phyloP scores from a whole-genome alignment of 2,113 vertebrate species.

The Odocoileus virginianus region DNA sequence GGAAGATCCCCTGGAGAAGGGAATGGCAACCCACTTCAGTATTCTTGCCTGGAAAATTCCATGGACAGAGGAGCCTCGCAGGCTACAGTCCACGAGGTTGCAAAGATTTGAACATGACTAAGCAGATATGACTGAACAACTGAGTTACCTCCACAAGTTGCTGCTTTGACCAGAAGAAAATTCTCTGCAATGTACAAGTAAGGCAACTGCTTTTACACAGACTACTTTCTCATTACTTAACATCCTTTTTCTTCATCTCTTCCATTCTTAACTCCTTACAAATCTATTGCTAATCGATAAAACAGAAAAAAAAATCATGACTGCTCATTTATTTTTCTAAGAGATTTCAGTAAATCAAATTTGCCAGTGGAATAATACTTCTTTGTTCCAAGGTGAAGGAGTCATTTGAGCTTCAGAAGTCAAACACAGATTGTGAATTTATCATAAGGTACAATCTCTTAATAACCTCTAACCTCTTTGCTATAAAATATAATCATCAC shows the following conservation, averaged over 20 bases:
- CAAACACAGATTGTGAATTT: background rate
- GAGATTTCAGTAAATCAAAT: background rate
- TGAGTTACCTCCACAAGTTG: background rate
- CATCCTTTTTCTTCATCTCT: background rate
- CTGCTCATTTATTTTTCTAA: constrained; percentile 12
- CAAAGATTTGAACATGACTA: background rate
- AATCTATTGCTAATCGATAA: background rate
- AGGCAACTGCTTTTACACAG: background rate
- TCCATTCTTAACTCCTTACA: background rate
- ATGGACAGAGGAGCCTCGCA: background rate
- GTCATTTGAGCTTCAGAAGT: background rate
- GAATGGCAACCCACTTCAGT: background rate
- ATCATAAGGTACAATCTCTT: background rate
- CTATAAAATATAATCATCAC: background rate
- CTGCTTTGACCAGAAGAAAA: background rate
- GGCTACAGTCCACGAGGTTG: background rate
- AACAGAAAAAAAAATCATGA: background rate
- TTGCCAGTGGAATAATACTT: background rate
- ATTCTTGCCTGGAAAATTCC: background rate
- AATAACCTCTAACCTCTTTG: background rate
- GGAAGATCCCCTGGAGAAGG: background rate
- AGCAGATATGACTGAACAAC: background rate
- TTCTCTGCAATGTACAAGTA: background rate
- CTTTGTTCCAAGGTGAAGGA: background rate
- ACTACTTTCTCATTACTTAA: background rate